Percentiles rank a stretch among this genome's conserved stretches.
These are phyloP conservation scores for Manis javanica DNA, from an alignment of 2,797 vertebrate genomes.

Conservation along the genomic window DNA sequence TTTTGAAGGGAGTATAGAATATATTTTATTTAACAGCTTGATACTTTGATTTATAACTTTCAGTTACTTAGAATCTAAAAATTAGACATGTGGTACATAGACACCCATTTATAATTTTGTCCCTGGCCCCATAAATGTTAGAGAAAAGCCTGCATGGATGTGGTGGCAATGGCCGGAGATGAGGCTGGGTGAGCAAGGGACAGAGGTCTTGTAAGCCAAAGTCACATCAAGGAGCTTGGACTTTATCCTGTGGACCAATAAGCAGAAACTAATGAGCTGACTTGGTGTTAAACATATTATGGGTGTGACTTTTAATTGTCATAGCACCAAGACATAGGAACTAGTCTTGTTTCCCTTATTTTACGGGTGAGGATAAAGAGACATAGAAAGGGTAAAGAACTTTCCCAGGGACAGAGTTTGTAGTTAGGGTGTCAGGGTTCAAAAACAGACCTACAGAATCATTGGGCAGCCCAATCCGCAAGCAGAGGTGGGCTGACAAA, in stretches of 20 bases:
- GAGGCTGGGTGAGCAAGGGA: neutral
- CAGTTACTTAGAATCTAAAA: constrained; percentile 5
- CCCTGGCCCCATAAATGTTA: neutral
- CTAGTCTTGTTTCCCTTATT: neutral
- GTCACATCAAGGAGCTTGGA: neutral
- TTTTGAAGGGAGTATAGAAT: constrained; percentile 33
- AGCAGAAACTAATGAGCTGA: neutral
- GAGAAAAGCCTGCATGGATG: neutral
- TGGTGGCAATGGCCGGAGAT: neutral
- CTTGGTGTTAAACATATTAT: neutral
- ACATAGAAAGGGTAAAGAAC: neutral
- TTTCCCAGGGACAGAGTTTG: neutral
- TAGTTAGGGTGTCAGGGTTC: neutral
- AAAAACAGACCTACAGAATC: neutral
- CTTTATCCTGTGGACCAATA: neutral
- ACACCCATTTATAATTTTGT: neutral
- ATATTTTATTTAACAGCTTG: constrained; percentile 32
- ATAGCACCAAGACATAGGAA: neutral
- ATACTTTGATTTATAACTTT: neutral
- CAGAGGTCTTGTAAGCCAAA: neutral
- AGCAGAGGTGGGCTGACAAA: neutral
- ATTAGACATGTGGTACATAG: neutral
- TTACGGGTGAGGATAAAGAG: neutral
- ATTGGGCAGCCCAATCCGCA: fast-evolving
- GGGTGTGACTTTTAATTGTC: neutral